Conservation (phyloP, 2,888 invertebrate species). For the Rhagonycha fulva region DNA sequence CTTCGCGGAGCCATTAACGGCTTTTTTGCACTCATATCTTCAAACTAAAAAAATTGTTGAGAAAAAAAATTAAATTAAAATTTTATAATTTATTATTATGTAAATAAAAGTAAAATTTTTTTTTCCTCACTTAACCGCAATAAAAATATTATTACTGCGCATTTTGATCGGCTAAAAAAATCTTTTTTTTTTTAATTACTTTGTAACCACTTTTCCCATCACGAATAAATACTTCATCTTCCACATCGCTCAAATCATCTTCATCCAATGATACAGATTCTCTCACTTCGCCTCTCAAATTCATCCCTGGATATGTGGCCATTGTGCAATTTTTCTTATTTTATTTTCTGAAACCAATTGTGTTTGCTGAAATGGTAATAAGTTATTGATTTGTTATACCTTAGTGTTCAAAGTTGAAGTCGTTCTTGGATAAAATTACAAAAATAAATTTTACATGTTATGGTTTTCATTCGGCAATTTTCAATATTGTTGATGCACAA, state of each 20-base stretch:
- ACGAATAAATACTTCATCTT: constrained; percentile 77
- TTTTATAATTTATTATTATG: no score
- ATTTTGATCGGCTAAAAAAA: background rate
- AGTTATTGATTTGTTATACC: background rate
- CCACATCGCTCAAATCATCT: constrained; percentile 74
- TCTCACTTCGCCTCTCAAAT: constrained; percentile 63
- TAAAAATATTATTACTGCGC: background rate
- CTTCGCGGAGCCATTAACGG: constrained; percentile 76
- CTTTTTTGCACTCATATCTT: constrained; percentile 71
- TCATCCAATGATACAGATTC: constrained; percentile 69
- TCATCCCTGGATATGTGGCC: constrained; percentile 65
- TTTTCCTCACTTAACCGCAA: background rate
- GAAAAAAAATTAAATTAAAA: background rate
- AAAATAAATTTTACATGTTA: background rate
- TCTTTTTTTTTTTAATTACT: constrained; percentile 43
- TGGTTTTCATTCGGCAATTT: constrained; percentile 1
- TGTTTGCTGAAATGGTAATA: background rate
- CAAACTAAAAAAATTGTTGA: constrained; percentile 54
- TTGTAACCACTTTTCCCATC: constrained; percentile 70
- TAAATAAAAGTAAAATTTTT: no score
- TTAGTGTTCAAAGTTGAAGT: background rate
- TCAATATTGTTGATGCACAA: constrained; percentile 14
- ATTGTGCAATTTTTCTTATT: constrained; percentile 41
- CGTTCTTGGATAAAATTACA: background rate
- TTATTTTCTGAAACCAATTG: background rate